phyloP scores from a whole-genome alignment of 2,113 vertebrate species.

The Procavia capensis region DNA sequence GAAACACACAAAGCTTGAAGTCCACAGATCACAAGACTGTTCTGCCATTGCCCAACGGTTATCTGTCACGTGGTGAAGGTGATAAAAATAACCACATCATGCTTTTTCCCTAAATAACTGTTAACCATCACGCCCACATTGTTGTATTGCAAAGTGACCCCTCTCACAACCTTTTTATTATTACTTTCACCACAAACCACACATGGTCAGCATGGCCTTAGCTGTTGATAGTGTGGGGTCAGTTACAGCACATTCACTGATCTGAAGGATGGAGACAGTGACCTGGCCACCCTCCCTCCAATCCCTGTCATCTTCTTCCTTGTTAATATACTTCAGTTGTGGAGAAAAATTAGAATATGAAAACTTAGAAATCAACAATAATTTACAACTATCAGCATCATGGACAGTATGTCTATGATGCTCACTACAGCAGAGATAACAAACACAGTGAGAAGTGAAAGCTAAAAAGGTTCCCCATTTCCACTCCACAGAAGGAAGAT shows the following conservation, averaged over 20 bases:
- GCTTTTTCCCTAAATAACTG: not conserved
- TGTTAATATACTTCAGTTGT: not conserved
- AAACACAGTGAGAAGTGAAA: fast-evolving
- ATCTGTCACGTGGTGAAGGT: not conserved
- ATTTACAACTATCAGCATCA: not conserved
- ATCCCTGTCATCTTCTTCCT: not conserved
- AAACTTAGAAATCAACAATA: not conserved
- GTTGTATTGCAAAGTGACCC: not conserved
- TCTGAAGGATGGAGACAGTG: not conserved
- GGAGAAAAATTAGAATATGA: not conserved
- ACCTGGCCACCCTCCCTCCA: not conserved
- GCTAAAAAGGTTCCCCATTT: too few relatives aligned
- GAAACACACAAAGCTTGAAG: too few relatives aligned
- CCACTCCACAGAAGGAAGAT: not conserved
- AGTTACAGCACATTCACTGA: not conserved
- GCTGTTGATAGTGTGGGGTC: not conserved
- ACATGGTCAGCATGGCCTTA: not conserved
- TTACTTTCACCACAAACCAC: not conserved
- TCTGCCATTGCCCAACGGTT: not conserved
- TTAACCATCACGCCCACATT: not conserved
- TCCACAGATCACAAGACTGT: not conserved
- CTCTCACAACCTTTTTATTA: not conserved
- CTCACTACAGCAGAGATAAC: too few relatives aligned
- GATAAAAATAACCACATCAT: not conserved
- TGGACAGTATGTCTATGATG: not conserved